Conservation (phyloP, 2,797 vertebrate species). For the Helostoma temminkii region DNA sequence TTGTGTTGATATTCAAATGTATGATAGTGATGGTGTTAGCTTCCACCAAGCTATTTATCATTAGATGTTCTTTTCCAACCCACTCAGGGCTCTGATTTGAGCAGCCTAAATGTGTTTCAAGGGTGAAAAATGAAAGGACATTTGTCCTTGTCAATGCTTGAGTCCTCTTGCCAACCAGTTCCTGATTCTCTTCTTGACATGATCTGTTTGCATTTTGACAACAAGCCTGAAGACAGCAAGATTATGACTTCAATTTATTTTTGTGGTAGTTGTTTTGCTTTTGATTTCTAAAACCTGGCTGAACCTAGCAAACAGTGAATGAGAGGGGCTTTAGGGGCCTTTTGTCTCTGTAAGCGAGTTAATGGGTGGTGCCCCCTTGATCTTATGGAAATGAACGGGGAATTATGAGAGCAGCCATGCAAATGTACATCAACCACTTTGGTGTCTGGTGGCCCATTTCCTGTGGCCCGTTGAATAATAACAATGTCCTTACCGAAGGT, state of each 20-base stretch:
- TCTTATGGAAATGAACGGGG: slow-evolving; percentile 86
- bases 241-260: slow-evolving; percentile 69
- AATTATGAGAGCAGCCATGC: slow-evolving; percentile 85
- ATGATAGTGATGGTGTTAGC: slow-evolving; percentile 55
- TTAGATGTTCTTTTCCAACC: slow-evolving; percentile 73
- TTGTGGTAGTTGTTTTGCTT: slow-evolving; percentile 60
- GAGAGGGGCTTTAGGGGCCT: slow-evolving; percentile 76
- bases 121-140: slow-evolving; percentile 77
- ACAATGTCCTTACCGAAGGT: slow-evolving; percentile 83
- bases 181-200: slow-evolving; percentile 74
- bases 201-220: slow-evolving; percentile 76
- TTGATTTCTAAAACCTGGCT: slow-evolving; percentile 75
- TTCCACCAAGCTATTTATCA: slow-evolving; percentile 76
- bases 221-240: slow-evolving; percentile 56
- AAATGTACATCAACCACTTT: slow-evolving; percentile 86
- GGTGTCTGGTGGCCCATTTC: slow-evolving; percentile 85
- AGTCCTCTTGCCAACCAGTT: slow-evolving; percentile 68
- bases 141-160: slow-evolving; percentile 78
- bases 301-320: slow-evolving; percentile 66
- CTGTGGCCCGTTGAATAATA: slow-evolving; percentile 82
- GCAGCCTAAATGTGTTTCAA: slow-evolving; percentile 74
- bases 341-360: slow-evolving; percentile 85
- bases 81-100: slow-evolving; percentile 79
- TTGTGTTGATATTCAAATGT: slow-evolving; percentile 84
- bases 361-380: slow-evolving; percentile 84